Base-by-base conservation (phyloP, 2,797 vertebrate genomes). In the Circus cinereus region DNA sequence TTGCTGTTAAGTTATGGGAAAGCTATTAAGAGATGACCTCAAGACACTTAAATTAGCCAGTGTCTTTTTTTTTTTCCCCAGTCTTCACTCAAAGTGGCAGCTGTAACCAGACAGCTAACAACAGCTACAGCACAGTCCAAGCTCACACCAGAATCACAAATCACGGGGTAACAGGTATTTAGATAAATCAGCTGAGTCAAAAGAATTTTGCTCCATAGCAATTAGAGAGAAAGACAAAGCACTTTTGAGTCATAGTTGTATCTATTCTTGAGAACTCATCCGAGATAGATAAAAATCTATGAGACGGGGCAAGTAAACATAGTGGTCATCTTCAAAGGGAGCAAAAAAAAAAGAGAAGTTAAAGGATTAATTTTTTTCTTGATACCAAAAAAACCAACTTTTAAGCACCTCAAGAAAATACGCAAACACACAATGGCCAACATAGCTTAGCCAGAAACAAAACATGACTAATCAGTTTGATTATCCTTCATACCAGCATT, bases 301-400 rank as follows among this genome's bases (percentile, higher is more conserved):
- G n/a, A 26, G 47, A 68, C 7, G 19, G 14, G 12, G 3, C 42
- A 68, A 60, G 20, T 57, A 86, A 92, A 63, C 30, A 34, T 0
- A 59, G 23, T 27, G 14, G 29, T 74, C 22, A 40, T 42, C 50
- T 29, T 89, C 53, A 79, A 85, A 79, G 4, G 6, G 2, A 2
- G 6, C 3, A 29, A 50, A 65, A 54, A 29, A 54, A 40, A 30
- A 45, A 54, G 2, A 29, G 3, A 54, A 63, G 50, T 48, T 64
- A 72, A 62, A 2, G 0, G 0, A 6, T 48, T 48, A 38, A 53
- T 8, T 21, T 75, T 48, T 43, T 54, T 51, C 34, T 81, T 72
- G 19, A 75, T 42, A 68, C 1, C 3, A 13, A 75, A 91, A 64
- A 63, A 57, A 0, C 0, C 0, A 10, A 42, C 51, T 56, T 19